phyloP scores from a whole-genome alignment of 2,113 vertebrate genomes.

The Hyperopisus bebe region DNA sequence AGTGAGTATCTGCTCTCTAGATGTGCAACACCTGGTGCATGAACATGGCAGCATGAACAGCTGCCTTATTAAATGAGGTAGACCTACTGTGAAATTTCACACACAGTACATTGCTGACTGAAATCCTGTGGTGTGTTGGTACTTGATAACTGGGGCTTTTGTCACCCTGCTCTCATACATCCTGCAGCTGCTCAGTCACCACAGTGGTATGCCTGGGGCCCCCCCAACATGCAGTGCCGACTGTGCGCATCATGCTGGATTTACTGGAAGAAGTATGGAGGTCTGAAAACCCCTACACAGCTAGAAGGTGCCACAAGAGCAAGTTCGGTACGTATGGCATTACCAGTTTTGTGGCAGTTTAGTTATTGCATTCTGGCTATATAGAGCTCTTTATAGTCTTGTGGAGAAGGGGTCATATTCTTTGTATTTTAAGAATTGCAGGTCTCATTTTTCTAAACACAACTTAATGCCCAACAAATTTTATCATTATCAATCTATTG shows the following conservation, averaged over 20 bases:
- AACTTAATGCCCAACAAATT: neutral
- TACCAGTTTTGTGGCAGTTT: neutral
- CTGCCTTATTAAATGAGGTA: neutral
- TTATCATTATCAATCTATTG: neutral
- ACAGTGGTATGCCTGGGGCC: slow-evolving; percentile 94
- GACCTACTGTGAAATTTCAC: neutral
- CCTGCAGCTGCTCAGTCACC: slow-evolving; percentile 76
- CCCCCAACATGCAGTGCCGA: slow-evolving; percentile 93
- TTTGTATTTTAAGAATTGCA: neutral
- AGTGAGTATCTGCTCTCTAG: slow-evolving; percentile 63
- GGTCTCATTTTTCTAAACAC: neutral
- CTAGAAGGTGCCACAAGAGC: slow-evolving; percentile 78
- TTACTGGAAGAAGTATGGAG: slow-evolving; percentile 95
- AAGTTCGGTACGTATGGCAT: slow-evolving; percentile 62
- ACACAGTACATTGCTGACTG: neutral
- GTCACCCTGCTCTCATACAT: neutral
- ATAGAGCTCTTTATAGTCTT: neutral
- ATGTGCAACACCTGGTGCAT: neutral
- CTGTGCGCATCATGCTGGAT: slow-evolving; percentile 93
- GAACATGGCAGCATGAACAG: neutral
- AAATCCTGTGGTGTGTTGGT: neutral
- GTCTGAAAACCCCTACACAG: slow-evolving; percentile 87
- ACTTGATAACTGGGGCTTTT: neutral
- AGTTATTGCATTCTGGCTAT: neutral
- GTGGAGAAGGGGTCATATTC: neutral